These are phyloP conservation scores for Ylistrum balloti DNA, from an alignment of 1,140 invertebrate genomes.

Conservation along the genomic window DNA sequence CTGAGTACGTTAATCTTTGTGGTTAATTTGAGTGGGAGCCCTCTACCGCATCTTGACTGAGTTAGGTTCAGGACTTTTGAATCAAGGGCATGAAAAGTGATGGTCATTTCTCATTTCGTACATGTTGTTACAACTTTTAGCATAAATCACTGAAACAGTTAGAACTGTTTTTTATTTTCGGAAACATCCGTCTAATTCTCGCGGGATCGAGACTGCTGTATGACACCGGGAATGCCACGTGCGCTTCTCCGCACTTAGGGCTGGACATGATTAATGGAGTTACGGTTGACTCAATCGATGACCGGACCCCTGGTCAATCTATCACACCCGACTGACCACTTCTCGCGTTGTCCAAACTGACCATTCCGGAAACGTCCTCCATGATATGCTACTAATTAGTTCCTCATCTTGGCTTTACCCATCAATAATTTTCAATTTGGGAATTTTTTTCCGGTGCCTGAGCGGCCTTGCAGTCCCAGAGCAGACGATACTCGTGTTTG, in stretches of 20 bases:
- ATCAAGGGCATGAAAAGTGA: not conserved
- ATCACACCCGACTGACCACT: slow-evolving; percentile 14
- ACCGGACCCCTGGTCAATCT: not conserved
- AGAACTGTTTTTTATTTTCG: not conserved
- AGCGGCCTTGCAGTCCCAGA: not conserved
- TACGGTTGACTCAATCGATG: slow-evolving; percentile 32
- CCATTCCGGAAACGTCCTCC: slow-evolving; percentile 8
- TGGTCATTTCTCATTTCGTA: not conserved
- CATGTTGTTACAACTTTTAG: not conserved
- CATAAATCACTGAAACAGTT: not conserved
- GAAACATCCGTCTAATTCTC: not conserved
- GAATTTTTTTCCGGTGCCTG: not conserved
- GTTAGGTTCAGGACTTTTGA: not conserved
- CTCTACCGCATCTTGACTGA: slow-evolving; percentile 6
- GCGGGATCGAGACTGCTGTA: not conserved
- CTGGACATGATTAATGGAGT: slow-evolving; percentile 10
- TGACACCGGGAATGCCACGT: not conserved
- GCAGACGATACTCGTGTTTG: not conserved
- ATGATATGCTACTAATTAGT: slow-evolving; percentile 8
- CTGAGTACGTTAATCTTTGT: not conserved
- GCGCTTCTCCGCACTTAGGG: not conserved
- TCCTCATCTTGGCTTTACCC: slow-evolving; percentile 6
- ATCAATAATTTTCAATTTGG: slow-evolving; percentile 36
- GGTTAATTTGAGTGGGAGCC: not conserved
- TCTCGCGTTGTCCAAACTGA: not conserved